Percentiles rank a stretch among this genome's conserved stretches.
phyloP scores from a whole-genome alignment of 2,113 vertebrate species.

The Pseudopodoces humilis region DNA sequence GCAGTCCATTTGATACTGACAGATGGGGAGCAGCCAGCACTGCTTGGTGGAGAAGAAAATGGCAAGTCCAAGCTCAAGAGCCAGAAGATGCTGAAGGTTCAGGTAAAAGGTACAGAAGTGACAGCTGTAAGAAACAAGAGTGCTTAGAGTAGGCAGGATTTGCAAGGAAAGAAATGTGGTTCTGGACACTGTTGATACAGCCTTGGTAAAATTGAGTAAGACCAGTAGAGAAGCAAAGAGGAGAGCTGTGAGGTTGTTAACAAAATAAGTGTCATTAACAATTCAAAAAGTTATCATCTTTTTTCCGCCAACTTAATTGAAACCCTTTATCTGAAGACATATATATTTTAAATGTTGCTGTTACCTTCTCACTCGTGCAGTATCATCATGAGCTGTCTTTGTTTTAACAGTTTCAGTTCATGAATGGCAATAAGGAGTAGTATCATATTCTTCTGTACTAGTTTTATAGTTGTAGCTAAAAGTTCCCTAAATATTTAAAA shows the following conservation, averaged over 20 bases:
- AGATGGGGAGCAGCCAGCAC: background rate
- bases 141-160: background rate
- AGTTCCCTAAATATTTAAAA: background rate
- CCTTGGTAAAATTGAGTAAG: background rate
- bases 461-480: background rate
- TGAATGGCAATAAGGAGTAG: background rate
- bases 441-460: background rate
- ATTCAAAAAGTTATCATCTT: background rate
- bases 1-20: background rate
- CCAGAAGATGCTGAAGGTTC: background rate
- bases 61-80: background rate
- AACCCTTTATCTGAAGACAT: background rate
- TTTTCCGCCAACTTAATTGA: background rate
- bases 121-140: background rate
- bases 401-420: background rate
- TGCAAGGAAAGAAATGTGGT: background rate
- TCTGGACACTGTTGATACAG: background rate
- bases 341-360: background rate
- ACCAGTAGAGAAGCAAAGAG: background rate
- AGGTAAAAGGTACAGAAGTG: background rate
- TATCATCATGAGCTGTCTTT: background rate
- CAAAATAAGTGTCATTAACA: background rate
- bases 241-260: background rate
- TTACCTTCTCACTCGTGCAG: background rate
- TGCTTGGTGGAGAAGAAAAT: background rate